phyloP scores from a whole-genome alignment of 2,888 invertebrate species.

The Ornithoptera priamus region DNA sequence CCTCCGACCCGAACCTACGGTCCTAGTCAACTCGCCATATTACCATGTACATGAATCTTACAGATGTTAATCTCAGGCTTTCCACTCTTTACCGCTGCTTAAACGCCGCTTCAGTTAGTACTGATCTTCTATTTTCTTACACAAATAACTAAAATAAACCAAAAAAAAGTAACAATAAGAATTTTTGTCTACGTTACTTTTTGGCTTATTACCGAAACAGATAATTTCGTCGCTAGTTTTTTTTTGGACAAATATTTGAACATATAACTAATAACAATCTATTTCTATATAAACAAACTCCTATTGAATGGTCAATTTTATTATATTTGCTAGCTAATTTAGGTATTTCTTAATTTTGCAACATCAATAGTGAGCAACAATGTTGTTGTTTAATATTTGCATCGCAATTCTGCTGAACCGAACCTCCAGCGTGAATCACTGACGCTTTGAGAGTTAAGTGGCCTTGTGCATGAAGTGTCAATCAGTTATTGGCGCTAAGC shows the following conservation, averaged over 20 bases:
- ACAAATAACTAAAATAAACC: not conserved
- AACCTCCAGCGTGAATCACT: slow-evolving; percentile 4
- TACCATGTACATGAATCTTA: slow-evolving; percentile 56
- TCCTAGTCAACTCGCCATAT: slow-evolving; percentile 44
- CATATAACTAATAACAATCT: no score
- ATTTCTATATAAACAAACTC: no score
- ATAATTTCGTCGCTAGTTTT: no score
- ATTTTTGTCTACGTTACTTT: not conserved
- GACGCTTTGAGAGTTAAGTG: slow-evolving; percentile 4
- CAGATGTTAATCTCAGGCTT: slow-evolving; percentile 64
- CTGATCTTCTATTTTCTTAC: not conserved
- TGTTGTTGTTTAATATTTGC: slow-evolving; percentile 13
- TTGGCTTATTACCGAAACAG: no score
- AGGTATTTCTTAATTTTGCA: no score
- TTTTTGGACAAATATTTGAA: no score
- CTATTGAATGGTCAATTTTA: no score
- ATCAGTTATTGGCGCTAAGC: slow-evolving; percentile 19
- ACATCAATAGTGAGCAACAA: not conserved
- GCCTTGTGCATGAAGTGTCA: slow-evolving; percentile 15
- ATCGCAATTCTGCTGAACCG: not conserved
- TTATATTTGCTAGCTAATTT: no score
- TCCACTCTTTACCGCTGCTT: slow-evolving; percentile 52
- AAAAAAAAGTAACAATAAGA: not conserved
- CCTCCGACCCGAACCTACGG: slow-evolving; percentile 42
- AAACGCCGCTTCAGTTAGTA: slow-evolving; percentile 43